Conservation (phyloP, 2,888 invertebrate species). For the Polydrusus pterygomalis region DNA sequence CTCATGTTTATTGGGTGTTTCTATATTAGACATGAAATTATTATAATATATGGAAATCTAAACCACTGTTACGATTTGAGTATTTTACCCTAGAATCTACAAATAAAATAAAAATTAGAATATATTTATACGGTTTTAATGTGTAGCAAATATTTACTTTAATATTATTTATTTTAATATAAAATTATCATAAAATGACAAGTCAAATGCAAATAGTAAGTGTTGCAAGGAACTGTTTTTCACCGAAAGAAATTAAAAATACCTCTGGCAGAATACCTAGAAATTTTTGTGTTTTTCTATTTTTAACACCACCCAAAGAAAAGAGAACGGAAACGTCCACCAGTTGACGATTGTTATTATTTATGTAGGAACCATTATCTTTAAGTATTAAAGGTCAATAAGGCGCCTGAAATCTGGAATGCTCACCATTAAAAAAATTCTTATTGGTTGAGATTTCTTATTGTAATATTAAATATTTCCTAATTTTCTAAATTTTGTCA, state of each 20-base stretch:
- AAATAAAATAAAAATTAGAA: background rate
- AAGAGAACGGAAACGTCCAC: background rate
- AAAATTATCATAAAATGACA: background rate
- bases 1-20: slow-evolving; percentile 25
- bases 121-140: background rate
- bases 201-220: background rate
- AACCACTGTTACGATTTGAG: background rate
- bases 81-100: background rate
- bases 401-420: too few relatives aligned
- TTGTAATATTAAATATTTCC: background rate
- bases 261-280: slow-evolving; percentile 16
- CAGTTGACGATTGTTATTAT: too few relatives aligned
- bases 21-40: slow-evolving; percentile 40
- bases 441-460: background rate
- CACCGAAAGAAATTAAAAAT: slow-evolving; percentile 13
- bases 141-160: background rate
- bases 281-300: slow-evolving; percentile 16
- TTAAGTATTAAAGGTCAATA: background rate
- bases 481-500: background rate
- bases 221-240: background rate
- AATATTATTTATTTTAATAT: background rate
- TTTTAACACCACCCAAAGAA: slow-evolving; percentile 2
- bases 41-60: slow-evolving; percentile 4
- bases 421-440: background rate
- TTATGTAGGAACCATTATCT: background rate